These are phyloP conservation scores for Fabriciana adippe DNA, from an alignment of 2,888 invertebrate species.

Conservation along the genomic window DNA sequence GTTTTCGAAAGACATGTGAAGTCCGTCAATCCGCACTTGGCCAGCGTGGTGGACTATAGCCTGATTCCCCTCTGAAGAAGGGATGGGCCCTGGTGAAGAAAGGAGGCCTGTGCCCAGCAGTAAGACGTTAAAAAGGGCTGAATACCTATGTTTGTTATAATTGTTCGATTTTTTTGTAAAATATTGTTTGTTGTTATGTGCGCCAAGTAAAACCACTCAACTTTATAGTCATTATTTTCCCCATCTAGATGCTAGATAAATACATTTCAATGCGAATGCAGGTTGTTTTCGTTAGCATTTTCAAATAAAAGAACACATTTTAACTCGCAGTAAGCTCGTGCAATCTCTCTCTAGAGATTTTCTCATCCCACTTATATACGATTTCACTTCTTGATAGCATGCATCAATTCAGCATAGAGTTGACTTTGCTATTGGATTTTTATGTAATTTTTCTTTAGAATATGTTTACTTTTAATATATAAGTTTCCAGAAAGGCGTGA, in stretches of 20 bases:
- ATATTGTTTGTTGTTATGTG: no score
- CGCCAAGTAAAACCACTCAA: no score
- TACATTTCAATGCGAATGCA: neutral
- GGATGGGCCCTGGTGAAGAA: no score
- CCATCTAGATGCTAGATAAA: neutral
- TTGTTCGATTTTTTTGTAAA: no score
- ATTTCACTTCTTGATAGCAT: slow-evolving; percentile 7
- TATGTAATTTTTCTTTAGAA: neutral
- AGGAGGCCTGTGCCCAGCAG: no score
- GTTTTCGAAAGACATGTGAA: no score
- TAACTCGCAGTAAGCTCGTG: slow-evolving; percentile 14
- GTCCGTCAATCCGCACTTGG: no score
- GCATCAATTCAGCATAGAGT: neutral
- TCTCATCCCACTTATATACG: slow-evolving; percentile 4
- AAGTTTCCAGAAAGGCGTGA: no score
- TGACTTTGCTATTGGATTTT: neutral
- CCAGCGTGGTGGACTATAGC: no score
- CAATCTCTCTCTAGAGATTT: slow-evolving; percentile 14
- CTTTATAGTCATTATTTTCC: neutral
- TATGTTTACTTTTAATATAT: neutral
- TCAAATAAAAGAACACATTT: slow-evolving; percentile 10
- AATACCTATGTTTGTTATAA: no score
- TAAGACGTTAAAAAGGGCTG: no score
- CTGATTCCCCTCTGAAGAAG: no score
- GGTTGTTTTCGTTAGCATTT: slow-evolving; percentile 1